Percentiles rank a stretch among this genome's conserved stretches.
phyloP scores from a whole-genome alignment of 2,888 invertebrate genomes.

The Morinoia aosen region DNA sequence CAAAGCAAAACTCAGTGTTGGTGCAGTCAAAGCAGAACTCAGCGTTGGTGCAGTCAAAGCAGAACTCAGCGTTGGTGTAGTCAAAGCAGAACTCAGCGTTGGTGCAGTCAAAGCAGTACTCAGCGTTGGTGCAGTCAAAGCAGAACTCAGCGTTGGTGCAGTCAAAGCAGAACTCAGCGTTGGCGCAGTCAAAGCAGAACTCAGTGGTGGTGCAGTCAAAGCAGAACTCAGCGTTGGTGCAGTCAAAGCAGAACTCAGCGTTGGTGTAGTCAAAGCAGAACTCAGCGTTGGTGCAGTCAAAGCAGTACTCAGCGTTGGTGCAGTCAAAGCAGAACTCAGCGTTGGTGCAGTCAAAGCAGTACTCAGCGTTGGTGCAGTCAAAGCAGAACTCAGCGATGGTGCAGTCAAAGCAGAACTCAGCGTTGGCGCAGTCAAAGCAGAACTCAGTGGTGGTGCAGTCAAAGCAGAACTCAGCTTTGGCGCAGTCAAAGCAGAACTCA shows the following conservation, averaged over 20 bases:
- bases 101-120: neutral
- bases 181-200: neutral
- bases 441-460: neutral
- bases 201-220: too few relatives aligned
- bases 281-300: too few relatives aligned
- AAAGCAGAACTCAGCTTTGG: neutral
- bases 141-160: neutral
- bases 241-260: neutral
- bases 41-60: neutral
- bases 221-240: neutral
- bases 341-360: too few relatives aligned
- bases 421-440: neutral
- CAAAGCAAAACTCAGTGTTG: neutral
- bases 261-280: too few relatives aligned
- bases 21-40: neutral
- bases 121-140: neutral
- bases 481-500: neutral
- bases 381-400: too few relatives aligned
- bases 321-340: too few relatives aligned
- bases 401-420: neutral
- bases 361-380: too few relatives aligned
- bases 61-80: neutral
- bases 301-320: too few relatives aligned
- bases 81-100: neutral
- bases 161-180: neutral